Evolutionary conservation across 2,888 invertebrate genomes (phyloP), one percentile per base, ranked within the genome.

Genomic region (Empis livida): DNA sequence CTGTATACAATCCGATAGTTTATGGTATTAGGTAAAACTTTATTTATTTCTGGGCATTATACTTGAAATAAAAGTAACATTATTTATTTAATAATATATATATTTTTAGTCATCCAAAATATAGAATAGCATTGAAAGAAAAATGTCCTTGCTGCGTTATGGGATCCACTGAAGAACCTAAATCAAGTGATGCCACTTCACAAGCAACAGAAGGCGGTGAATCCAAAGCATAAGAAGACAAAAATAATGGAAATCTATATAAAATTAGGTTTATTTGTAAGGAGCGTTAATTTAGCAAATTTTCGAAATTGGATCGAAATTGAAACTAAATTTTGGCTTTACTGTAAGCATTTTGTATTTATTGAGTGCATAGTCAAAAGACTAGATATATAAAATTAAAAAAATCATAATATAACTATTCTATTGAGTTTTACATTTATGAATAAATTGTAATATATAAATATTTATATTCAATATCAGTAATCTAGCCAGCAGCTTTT

Each of bases 1-100:
- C 75, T 13, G 72, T 74, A 14, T 76, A 73, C 64, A 76, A 76
- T 61, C 76, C 76, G 17, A 73, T 76, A 55, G 77, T 78, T 9
- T 78, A 78, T 57, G 78, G 74, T 38, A 68, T 78, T 53, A 77
- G 87, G 86, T 67, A 46, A 52, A 53, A 31, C 6, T 11, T 17
- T 15, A 44, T 14, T 9, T 10, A 20, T n/a, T n/a, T n/a, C n/a
- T n/a, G n/a, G 16, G 9, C 38, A 39, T 32, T 42, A 31, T 6
- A 9, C 10, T 17, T 16, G 41, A 15, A 40, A 11, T 11, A 4
- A 15, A 31, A 13, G 43, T 20, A 31, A 43, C 14, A 27, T 45
- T 30, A 37, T 23, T 42, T n/a, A 41, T 47, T 45, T 44, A 42
- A 15, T 35, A 5, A 30, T 42, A 20, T 13, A 14, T 47, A 5